These are phyloP conservation scores for Thalassarche chlororhynchos DNA, from an alignment of 2,113 vertebrate genomes.

Conservation along the genomic window DNA sequence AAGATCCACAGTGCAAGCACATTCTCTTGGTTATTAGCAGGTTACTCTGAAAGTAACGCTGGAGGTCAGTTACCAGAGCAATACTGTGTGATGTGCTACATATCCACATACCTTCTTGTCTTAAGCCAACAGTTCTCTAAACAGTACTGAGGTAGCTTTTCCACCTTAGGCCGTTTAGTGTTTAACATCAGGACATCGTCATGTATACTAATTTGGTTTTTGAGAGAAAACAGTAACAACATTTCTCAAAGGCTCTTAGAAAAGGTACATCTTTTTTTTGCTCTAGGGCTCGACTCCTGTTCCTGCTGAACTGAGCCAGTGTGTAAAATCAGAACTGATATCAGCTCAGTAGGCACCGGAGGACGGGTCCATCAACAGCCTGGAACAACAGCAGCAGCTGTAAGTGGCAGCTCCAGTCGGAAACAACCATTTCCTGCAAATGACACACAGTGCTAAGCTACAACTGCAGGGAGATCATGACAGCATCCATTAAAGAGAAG, in stretches of 20 bases:
- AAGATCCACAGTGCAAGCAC: neutral
- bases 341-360: conserved; percentile 99
- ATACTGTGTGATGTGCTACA: neutral
- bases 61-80: neutral
- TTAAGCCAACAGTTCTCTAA: neutral
- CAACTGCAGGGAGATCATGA: neutral
- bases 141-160: neutral
- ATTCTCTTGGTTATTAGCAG: neutral
- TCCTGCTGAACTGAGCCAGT: conserved; percentile 99
- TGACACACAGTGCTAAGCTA: neutral
- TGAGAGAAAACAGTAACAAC: neutral
- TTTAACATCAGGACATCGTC: neutral
- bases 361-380: conserved; percentile 84
- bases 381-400: conserved; percentile 46
- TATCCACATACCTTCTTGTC: neutral
- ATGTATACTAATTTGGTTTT: neutral
- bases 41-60: neutral
- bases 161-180: neutral
- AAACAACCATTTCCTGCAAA: conserved; percentile 26
- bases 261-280: conserved; percentile 66
- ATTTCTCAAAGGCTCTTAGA: conserved; percentile 30
- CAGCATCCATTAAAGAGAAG: neutral
- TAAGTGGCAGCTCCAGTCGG: neutral
- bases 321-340: conserved; percentile 95
- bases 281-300: conserved; percentile 96